Evolutionary conservation across 64 coral and sea anemone species (phyloP).

Genomic region (Platygyra sinensis): DNA sequence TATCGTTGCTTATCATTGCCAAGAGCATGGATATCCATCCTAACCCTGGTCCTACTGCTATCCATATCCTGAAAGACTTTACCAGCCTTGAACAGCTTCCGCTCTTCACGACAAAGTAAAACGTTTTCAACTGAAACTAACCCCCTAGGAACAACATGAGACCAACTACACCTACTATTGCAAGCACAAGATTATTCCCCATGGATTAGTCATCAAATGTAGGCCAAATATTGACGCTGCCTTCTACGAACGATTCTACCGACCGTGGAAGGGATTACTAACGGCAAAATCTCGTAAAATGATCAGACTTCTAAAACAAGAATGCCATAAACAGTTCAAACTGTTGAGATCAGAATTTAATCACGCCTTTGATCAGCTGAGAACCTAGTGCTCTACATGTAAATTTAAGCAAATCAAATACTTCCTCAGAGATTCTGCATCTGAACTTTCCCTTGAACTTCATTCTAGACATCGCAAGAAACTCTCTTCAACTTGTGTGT

Average conservation of each 20-base stretch:
- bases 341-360: neutral
- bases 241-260: neutral
- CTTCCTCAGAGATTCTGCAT: too few species aligned
- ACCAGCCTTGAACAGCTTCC: neutral
- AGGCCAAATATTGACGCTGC: neutral
- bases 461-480: too few species aligned
- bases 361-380: neutral
- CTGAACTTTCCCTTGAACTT: too few species aligned
- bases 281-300: neutral
- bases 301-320: neutral
- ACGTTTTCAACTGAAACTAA: neutral
- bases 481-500: too few species aligned
- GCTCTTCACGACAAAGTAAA: neutral
- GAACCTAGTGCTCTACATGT: too few species aligned
- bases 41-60: slow-evolving; percentile 1
- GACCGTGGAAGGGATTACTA: too few species aligned
- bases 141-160: neutral
- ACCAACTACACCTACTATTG: neutral
- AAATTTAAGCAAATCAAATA: too few species aligned
- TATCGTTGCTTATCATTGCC: too few species aligned
- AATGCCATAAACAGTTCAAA: neutral
- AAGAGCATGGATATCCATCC: neutral
- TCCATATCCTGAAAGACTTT: neutral
- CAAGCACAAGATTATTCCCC: neutral
- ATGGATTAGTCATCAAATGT: neutral